These are phyloP conservation scores for Drosophila ambigua DNA, from an alignment of 1,140 invertebrate species.

Conservation along the genomic window DNA sequence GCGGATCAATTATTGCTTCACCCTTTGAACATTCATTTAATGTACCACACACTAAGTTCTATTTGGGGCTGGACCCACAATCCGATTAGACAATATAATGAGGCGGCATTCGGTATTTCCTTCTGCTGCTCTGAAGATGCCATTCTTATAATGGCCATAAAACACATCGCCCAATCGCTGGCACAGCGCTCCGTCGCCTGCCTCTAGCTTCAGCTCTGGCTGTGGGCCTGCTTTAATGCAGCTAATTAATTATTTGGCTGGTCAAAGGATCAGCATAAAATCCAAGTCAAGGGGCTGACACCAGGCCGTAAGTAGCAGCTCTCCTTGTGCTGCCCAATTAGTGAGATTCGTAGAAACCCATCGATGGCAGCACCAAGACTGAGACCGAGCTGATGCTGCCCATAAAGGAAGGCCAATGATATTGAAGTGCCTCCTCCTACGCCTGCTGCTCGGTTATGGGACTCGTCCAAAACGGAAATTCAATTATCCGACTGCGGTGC, in stretches of 20 bases:
- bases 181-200: too few relatives aligned
- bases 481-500: slow-evolving; percentile 53
- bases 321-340: slow-evolving; percentile 19
- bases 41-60: neutral
- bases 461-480: slow-evolving; percentile 49
- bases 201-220: neutral
- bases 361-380: slow-evolving; percentile 41
- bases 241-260: slow-evolving; percentile 60
- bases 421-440: slow-evolving; percentile 9
- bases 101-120: neutral
- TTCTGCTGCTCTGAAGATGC: neutral
- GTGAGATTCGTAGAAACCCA: slow-evolving; percentile 23
- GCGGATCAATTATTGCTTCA: neutral
- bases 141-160: slow-evolving; percentile 50
- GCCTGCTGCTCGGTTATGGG: neutral
- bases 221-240: slow-evolving; percentile 44
- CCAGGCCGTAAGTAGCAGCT: neutral
- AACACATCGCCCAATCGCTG: slow-evolving; percentile 42
- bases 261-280: slow-evolving; percentile 51
- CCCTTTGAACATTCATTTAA: slow-evolving; percentile 5
- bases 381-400: neutral
- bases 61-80: slow-evolving; percentile 16
- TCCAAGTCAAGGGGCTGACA: slow-evolving; percentile 22
- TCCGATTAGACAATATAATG: slow-evolving; percentile 46
- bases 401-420: neutral